These are phyloP conservation scores for Petrolisthes cinctipes DNA, from an alignment of 2,888 invertebrate genomes.

Conservation along the genomic window DNA sequence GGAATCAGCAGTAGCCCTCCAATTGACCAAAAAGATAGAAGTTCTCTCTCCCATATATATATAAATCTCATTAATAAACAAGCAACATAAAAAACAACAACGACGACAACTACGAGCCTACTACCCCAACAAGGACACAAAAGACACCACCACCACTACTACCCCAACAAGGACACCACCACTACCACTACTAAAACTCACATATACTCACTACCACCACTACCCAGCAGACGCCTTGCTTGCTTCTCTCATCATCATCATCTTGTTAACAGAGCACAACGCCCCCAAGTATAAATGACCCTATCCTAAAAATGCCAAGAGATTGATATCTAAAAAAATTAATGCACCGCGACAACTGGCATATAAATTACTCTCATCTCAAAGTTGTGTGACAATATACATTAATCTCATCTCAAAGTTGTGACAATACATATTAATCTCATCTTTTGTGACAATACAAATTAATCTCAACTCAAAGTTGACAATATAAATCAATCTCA, in stretches of 20 bases:
- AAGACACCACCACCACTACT: no score
- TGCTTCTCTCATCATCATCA: slow-evolving; percentile 7
- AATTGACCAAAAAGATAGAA: no score
- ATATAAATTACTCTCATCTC: no score
- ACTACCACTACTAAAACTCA: neutral
- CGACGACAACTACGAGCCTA: neutral
- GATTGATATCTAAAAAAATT: neutral
- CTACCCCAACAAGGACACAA: neutral
- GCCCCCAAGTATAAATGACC: neutral
- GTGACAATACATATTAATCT: no score
- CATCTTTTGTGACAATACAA: no score
- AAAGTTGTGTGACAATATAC: no score
- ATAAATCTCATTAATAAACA: neutral
- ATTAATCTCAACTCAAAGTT: no score
- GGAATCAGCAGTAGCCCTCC: no score
- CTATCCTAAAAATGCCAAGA: neutral
- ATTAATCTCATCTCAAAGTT: no score
- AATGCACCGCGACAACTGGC: no score
- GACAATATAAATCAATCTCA: no score
- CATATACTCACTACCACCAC: neutral
- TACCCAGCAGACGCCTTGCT: neutral
- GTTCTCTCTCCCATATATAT: neutral
- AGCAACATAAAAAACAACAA: neutral
- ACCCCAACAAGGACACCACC: neutral
- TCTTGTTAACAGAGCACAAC: neutral